Percentiles rank a stretch among this genome's conserved stretches.
These are phyloP conservation scores for Yponomeuta plumbellus DNA, from an alignment of 2,888 invertebrate genomes.

Conservation along the genomic window DNA sequence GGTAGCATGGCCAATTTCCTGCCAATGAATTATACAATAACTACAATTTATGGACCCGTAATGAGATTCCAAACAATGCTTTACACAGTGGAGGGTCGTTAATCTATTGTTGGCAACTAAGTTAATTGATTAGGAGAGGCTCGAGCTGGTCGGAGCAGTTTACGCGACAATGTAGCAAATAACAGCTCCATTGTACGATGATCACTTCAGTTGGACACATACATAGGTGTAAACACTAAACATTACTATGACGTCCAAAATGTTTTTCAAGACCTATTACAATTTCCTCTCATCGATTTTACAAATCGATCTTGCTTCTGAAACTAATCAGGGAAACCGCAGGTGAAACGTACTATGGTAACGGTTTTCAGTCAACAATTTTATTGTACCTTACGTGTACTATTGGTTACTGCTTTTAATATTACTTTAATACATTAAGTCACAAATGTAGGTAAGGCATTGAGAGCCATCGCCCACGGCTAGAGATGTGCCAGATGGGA, in stretches of 20 bases:
- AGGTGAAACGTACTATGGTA: no score
- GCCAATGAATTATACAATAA: background rate
- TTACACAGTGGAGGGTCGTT: background rate
- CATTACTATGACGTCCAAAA: background rate
- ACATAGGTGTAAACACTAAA: no score
- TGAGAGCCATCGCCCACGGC: no score
- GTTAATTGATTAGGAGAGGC: conserved; percentile 4
- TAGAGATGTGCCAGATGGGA: no score
- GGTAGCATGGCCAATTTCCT: no score
- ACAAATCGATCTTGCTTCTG: no score
- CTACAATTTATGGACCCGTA: background rate
- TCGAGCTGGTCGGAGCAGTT: background rate
- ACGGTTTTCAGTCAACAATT: no score
- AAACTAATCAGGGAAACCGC: no score
- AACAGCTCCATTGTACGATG: background rate
- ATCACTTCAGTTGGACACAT: background rate
- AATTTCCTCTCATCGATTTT: background rate
- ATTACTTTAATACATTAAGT: no score
- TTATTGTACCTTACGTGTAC: no score
- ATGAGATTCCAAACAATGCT: conserved; percentile 1
- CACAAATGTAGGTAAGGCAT: no score
- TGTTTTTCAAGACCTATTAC: background rate
- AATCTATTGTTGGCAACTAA: conserved; percentile 3
- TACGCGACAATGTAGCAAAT: conserved; percentile 2
- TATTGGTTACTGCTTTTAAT: no score